These are phyloP conservation scores for Pachypeltis micranthus DNA, from an alignment of 1,140 invertebrate genomes.

Conservation along the genomic window DNA sequence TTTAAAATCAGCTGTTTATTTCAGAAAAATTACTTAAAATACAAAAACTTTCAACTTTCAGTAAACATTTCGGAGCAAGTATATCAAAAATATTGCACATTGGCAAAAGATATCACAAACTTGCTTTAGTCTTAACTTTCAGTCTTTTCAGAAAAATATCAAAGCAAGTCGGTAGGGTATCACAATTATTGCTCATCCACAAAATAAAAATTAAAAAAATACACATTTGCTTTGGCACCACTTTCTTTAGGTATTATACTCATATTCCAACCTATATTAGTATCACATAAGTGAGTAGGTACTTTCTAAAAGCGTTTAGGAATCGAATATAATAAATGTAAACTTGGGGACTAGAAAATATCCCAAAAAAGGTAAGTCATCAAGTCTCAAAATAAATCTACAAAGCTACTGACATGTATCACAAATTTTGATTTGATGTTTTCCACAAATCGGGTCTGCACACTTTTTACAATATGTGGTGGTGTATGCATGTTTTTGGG, in stretches of 20 bases:
- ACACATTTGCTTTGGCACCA: not conserved
- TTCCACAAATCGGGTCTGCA: not conserved
- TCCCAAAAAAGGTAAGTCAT: too few relatives aligned
- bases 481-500: slow-evolving; percentile 1
- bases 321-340: not conserved
- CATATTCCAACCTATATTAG: not conserved
- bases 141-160: too few relatives aligned
- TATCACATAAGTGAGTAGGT: not conserved
- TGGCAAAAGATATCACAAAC: too few relatives aligned
- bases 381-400: too few relatives aligned
- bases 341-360: not conserved
- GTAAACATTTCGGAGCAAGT: too few relatives aligned
- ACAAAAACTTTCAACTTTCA: too few relatives aligned
- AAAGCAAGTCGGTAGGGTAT: too few relatives aligned
- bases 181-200: not conserved
- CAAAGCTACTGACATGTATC: not conserved
- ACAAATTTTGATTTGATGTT: not conserved
- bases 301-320: not conserved
- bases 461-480: not conserved
- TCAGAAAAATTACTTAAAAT: too few relatives aligned
- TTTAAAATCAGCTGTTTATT: too few relatives aligned
- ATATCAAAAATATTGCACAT: too few relatives aligned
- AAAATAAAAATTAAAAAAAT: not conserved
- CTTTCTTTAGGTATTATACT: not conserved
- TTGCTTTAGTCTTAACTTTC: too few relatives aligned